Base-by-base conservation (phyloP, 2,113 vertebrate species). In the Chloroceryle aenea region DNA sequence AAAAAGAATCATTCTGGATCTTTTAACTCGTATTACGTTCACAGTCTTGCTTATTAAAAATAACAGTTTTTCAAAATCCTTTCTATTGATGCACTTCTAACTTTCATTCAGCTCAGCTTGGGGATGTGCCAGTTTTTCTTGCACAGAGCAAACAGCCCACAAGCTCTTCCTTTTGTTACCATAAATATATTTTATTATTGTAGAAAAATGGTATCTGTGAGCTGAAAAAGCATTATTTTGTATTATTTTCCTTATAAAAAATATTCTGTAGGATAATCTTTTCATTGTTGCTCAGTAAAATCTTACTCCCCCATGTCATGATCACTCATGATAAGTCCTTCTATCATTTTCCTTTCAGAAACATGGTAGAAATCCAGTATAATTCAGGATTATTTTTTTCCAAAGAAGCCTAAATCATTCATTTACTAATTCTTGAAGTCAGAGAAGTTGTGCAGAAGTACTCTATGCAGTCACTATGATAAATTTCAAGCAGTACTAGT, bases 391-490 rank as follows among this genome's bases (percentile, higher is more conserved):
- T 85, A 18, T 56, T 91, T 93, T 66, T 72, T 90, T 72, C 63
- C 47, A 61, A 56, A 90, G 78, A 63, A 85, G 42, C 74, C 38
- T 80, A 89, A 91, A 74, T 43, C 68, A 91, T 94, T 95, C n/a
- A 77, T 95, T 95, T 93, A 75, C 72, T 79, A 67, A 82, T 64
- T 95, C 81, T 48, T 88, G 74, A 89, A 96, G 26, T 85, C 79
- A 90, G 53, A 79, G n/a, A 85, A 90, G 66, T 78, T 81, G 62
- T 87, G 14, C 34, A 90, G 53, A 92, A 71, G 38, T 85, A 55
- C 63, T 94, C 94, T 82, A 89, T 94, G 87, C 62, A 87, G 62
- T 73, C 74, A 91, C 48, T 47, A 30, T 64, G 81, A 97, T 91
- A 96, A 95, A 94, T 92, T 91, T 89, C 74, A 85, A 69, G 40